A percentile compares a stretch with the other conserved stretches of the same genome.
These are phyloP conservation scores for Papilio protenor DNA, from an alignment of 2,888 invertebrate species.

Conservation along the genomic window DNA sequence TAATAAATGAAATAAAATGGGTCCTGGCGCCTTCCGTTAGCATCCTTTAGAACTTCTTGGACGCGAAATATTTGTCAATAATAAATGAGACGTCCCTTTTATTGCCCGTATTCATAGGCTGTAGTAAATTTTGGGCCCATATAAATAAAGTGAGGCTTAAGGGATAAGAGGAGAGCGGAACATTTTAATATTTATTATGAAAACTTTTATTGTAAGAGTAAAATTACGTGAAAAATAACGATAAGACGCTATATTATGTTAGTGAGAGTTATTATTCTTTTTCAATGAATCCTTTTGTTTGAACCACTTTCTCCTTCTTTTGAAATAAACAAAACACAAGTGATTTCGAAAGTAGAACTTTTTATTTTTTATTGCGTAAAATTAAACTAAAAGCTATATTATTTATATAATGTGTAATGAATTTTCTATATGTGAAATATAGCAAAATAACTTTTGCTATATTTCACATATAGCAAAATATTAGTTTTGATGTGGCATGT, in stretches of 20 bases:
- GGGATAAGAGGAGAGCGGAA: slow-evolving; percentile 45
- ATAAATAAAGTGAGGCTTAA: slow-evolving; percentile 64
- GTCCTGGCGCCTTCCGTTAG: slow-evolving; percentile 81
- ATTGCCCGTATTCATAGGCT: slow-evolving; percentile 71
- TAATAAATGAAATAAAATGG: slow-evolving; percentile 74
- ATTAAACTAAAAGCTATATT: not conserved
- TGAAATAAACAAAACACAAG: not conserved
- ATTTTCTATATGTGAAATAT: too few relatives aligned
- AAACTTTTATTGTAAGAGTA: not conserved
- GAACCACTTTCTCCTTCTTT: not conserved
- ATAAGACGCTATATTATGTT: not conserved
- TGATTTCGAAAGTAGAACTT: not conserved
- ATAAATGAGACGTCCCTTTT: slow-evolving; percentile 83
- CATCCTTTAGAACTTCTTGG: slow-evolving; percentile 69
- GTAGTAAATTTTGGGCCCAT: slow-evolving; percentile 67
- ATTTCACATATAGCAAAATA: not conserved
- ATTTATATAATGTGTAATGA: too few relatives aligned
- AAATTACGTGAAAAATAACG: not conserved
- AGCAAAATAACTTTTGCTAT: not conserved
- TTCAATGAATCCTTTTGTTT: not conserved
- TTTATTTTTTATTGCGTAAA: not conserved
- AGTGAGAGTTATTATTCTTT: not conserved
- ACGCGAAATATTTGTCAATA: slow-evolving; percentile 83
- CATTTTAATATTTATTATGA: not conserved
- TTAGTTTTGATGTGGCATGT: not conserved